These are phyloP conservation scores for Augiades crinisus DNA, from an alignment of 2,888 invertebrate species.

Conservation along the genomic window DNA sequence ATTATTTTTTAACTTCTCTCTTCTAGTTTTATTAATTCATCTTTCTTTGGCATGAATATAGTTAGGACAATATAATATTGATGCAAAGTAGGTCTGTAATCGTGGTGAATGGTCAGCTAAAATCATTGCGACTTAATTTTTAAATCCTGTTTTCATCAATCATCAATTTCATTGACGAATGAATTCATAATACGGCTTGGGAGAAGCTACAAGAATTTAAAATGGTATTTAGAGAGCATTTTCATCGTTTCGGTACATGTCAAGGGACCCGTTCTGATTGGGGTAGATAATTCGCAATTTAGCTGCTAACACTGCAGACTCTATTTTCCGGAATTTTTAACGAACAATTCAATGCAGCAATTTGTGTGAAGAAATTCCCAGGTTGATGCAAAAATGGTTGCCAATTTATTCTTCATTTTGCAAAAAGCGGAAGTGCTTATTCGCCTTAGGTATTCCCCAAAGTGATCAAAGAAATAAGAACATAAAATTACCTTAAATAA, in stretches of 20 bases:
- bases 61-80: no score
- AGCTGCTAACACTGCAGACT: constrained; percentile 18
- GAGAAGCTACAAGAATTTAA: background rate
- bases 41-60: no score
- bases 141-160: background rate
- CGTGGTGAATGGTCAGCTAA: no score
- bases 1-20: no score
- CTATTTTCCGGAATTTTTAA: constrained; percentile 2
- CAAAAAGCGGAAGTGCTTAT: constrained; percentile 16
- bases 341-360: constrained; percentile 15
- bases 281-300: constrained; percentile 26
- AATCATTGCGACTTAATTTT: background rate
- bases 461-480: background rate
- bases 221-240: constrained; percentile 2
- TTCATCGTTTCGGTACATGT: constrained; percentile 1
- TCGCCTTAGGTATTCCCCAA: no score
- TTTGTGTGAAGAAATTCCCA: constrained; percentile 15
- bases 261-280: constrained; percentile 22
- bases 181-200: background rate
- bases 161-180: background rate
- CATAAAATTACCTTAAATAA: background rate
- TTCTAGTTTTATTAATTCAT: no score
- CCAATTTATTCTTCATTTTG: constrained; percentile 17
- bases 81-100: no score
- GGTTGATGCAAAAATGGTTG: constrained; percentile 20